Evolutionary conservation across 2,113 vertebrate genomes (phyloP).

Genomic region (Catharus bicknelli): DNA sequence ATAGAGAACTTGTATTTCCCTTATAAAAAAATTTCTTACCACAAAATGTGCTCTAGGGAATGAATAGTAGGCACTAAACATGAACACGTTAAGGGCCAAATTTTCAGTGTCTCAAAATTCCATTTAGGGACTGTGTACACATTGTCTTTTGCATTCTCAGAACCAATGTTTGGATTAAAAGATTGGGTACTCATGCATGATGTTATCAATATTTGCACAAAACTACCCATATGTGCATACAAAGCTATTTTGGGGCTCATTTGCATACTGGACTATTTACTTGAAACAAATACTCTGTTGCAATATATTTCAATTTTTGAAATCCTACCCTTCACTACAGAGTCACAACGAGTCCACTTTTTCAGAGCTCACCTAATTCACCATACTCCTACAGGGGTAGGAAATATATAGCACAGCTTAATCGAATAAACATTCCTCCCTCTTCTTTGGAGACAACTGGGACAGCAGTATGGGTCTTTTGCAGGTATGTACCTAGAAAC

Average conservation of each 20-base stretch:
- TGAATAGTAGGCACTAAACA: not conserved
- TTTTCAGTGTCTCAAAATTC: not conserved
- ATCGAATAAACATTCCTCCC: not conserved
- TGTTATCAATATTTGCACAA: not conserved
- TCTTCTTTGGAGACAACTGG: not conserved
- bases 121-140: not conserved
- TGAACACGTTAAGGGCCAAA: not conserved
- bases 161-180: not conserved
- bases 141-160: not conserved
- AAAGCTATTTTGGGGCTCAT: not conserved
- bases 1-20: not conserved
- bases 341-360: not conserved
- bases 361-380: not conserved
- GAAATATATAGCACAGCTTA: not conserved
- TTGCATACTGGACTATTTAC: not conserved
- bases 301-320: not conserved
- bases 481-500: not conserved
- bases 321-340: not conserved
- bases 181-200: not conserved
- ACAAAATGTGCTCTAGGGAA: not conserved
- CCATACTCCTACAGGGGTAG: not conserved
- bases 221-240: not conserved
- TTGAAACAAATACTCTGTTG: not conserved
- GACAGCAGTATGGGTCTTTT: fast-evolving
- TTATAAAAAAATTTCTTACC: not conserved